A percentile compares a stretch with the other conserved stretches of the same genome.
phyloP scores from a whole-genome alignment of 2,113 vertebrate species.

The Camelus dromedarius region DNA sequence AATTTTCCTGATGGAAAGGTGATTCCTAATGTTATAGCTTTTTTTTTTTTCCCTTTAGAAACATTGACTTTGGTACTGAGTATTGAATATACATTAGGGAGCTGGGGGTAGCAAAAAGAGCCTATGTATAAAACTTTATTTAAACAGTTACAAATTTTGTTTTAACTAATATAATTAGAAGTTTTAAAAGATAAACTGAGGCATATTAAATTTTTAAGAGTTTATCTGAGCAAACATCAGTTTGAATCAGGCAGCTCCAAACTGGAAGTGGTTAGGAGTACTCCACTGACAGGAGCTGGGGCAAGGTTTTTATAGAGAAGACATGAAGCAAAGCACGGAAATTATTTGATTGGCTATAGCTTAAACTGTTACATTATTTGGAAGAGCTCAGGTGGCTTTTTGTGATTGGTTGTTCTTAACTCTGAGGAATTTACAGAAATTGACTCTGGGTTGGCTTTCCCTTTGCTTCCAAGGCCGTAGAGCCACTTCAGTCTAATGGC shows the following conservation, averaged over 20 bases:
- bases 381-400: neutral
- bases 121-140: neutral
- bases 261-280: neutral
- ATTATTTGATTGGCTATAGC: neutral
- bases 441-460: neutral
- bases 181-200: neutral
- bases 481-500: neutral
- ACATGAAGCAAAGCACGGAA: neutral
- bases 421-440: neutral
- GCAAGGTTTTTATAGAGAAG: neutral
- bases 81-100: neutral
- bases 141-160: neutral
- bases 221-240: neutral
- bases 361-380: neutral
- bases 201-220: neutral
- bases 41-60: neutral
- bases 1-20: neutral
- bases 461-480: neutral
- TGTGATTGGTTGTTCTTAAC: neutral
- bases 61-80: neutral
- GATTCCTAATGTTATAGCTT: conserved; percentile 21
- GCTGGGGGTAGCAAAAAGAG: neutral
- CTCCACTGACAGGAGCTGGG: neutral
- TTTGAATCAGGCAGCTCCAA: neutral
- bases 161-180: neutral